These are phyloP conservation scores for Planococcus citri DNA, from an alignment of 1,140 invertebrate species.

Conservation along the genomic window DNA sequence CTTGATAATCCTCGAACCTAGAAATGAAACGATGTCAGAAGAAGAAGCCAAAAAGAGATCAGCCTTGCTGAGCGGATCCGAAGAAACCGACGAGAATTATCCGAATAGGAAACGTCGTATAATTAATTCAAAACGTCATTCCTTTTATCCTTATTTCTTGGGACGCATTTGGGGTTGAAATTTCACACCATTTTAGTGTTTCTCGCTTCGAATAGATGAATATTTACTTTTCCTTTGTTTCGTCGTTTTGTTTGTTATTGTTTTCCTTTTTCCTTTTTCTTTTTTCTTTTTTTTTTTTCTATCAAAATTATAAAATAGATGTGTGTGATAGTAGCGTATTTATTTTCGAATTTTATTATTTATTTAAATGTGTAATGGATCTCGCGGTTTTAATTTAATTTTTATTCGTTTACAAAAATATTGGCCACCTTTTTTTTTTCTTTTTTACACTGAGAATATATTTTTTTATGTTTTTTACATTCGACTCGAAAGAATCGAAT, in stretches of 20 bases:
- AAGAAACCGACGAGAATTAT: background rate
- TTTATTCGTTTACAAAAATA: no score
- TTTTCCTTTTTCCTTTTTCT: no score
- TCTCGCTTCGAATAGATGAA: conserved; percentile 7
- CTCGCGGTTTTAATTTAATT: no score
- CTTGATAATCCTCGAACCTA: background rate
- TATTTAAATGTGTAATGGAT: background rate
- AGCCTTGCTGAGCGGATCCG: background rate
- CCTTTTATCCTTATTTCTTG: background rate
- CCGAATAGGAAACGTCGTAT: background rate
- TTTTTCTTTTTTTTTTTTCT: no score
- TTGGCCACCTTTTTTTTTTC: no score
- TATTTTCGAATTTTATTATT: background rate
- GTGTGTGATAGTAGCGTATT: conserved; percentile 1
- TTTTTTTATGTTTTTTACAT: no score
- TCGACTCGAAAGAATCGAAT: no score
- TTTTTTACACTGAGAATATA: no score
- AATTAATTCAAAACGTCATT: background rate
- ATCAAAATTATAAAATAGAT: no score
- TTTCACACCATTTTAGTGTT: background rate
- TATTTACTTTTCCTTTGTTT: background rate
- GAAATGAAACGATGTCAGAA: background rate
- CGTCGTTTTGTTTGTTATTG: no score
- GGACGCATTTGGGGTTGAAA: conserved; percentile 8
- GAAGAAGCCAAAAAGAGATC: background rate